Base-by-base conservation (phyloP, 2,113 vertebrate genomes). In the Bolborhynchus lineola region DNA sequence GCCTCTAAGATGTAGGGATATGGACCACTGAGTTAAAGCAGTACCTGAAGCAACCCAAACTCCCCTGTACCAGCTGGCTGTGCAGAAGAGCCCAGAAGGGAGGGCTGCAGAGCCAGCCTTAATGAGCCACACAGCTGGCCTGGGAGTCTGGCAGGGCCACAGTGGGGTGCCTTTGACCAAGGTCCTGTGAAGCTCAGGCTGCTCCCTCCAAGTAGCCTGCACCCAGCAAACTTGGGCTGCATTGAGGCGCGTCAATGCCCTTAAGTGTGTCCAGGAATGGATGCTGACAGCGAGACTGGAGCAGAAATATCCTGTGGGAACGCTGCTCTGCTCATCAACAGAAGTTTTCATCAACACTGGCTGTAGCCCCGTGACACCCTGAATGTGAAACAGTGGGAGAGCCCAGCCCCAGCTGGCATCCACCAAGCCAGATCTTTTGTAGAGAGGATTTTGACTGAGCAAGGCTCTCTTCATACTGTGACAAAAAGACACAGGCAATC, bases 261-360 rank as follows among this genome's bases (percentile, higher is more conserved):
- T 41, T 44, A 41, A 8, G 11, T 8, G 37, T 25, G 18, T 10
- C 37, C 49, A 39, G 9, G 19, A 64, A 31, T 0, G 3, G 33
- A 29, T 1, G 4, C 17, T 0, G 4, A 9, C 0, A 2, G n/a
- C 0, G 0, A 60, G n/a, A 24, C 13, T 1, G 1, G n/a, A 21
- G 31, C 21, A 55, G 60, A 33, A 49, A 47, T 13, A 20, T 14
- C 18, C 11, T 0, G 1, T 12, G 7, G 44, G 19, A 59, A 42
- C 1, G 2, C 16, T 12, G 35, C 10, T 41, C 28, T 35, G 55
- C 55, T 64, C 13, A 1, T 23, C 17, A 3, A n/a, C 0, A 1
- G 25, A 31, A 16, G 57, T 59, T 55, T 31, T 17, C 42, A 26
- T 9, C 64, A 35, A 4, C 11, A 3, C 16, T 3, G 3, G 21